phyloP scores from a whole-genome alignment of 2,797 vertebrate genomes.

The Holocentrus rufus region DNA sequence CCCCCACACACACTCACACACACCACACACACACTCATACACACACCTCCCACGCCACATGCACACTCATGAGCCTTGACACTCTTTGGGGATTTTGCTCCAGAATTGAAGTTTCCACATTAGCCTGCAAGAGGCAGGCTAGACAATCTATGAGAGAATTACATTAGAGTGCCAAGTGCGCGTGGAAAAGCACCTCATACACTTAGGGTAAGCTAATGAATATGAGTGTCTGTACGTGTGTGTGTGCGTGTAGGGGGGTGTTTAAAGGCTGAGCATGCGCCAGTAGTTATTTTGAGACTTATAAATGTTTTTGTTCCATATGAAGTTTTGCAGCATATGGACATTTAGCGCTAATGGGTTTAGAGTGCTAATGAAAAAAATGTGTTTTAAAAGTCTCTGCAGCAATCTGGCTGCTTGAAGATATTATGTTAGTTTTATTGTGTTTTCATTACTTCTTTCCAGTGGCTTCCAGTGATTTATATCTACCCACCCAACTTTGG shows the following conservation, averaged over 20 bases:
- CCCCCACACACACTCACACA: conserved; percentile 7
- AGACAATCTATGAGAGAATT: conserved; percentile 67
- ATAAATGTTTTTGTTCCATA: conserved; percentile 55
- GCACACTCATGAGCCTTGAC: conserved; percentile 5
- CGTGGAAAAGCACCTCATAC: conserved; percentile 59
- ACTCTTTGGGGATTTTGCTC: conserved; percentile 7
- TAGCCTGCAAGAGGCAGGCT: conserved; percentile 44
- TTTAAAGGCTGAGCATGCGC: conserved; percentile 12
- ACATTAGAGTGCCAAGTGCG: conserved; percentile 54
- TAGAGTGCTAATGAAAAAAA: conserved; percentile 31
- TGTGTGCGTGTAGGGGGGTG: conserved; percentile 26
- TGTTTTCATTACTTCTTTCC: neutral
- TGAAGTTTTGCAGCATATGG: conserved; percentile 50
- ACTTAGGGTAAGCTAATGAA: conserved; percentile 59
- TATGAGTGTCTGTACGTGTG: conserved; percentile 36
- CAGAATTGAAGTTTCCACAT: conserved; percentile 73
- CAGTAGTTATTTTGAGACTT: conserved; percentile 50
- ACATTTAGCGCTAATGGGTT: conserved; percentile 36
- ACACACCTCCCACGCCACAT: neutral
- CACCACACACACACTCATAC: neutral
- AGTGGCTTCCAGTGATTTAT: conserved; percentile 2
- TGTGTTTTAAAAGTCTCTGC: conserved; percentile 18
- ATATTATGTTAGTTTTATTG: conserved; percentile 26
- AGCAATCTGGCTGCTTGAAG: conserved; percentile 16
- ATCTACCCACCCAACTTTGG: neutral